A percentile compares a stretch with the other conserved stretches of the same genome.
Evolutionary conservation across 2,113 vertebrate species (phyloP).

Genomic region (Gopherus flavomarginatus): DNA sequence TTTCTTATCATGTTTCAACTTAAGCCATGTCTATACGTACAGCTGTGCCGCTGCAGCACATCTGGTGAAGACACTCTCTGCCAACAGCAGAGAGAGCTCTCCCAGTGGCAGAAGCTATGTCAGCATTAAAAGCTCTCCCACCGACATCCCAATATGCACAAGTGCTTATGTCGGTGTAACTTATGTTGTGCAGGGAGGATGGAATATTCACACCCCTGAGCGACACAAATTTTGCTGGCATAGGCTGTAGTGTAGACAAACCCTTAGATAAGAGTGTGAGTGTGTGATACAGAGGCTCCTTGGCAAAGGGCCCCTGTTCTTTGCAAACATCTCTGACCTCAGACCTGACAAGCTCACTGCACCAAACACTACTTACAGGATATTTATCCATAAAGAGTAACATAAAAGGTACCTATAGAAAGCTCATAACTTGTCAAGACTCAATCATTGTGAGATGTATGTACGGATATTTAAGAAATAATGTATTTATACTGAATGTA

Average conservation of each 20-base stretch:
- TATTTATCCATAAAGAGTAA: background rate
- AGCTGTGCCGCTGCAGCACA: no score
- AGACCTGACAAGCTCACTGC: background rate
- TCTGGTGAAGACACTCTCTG: no score
- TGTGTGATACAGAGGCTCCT: background rate
- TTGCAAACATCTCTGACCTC: background rate
- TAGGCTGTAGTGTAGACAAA: no score
- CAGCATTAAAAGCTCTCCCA: no score
- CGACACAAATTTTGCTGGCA: no score
- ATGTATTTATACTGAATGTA: background rate
- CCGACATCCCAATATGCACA: no score
- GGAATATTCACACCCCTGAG: no score
- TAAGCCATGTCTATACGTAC: background rate
- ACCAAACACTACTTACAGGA: background rate
- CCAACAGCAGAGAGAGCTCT: no score
- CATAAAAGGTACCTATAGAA: background rate
- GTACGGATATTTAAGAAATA: background rate
- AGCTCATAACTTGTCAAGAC: background rate
- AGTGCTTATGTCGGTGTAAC: no score
- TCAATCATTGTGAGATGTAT: background rate
- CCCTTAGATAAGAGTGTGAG: background rate
- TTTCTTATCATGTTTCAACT: slow-evolving; percentile 31
- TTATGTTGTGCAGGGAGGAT: no score
- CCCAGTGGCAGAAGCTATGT: no score
- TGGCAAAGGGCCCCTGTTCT: background rate